phyloP scores from a whole-genome alignment of 2,888 invertebrate genomes.

The Crematogaster levior region DNA sequence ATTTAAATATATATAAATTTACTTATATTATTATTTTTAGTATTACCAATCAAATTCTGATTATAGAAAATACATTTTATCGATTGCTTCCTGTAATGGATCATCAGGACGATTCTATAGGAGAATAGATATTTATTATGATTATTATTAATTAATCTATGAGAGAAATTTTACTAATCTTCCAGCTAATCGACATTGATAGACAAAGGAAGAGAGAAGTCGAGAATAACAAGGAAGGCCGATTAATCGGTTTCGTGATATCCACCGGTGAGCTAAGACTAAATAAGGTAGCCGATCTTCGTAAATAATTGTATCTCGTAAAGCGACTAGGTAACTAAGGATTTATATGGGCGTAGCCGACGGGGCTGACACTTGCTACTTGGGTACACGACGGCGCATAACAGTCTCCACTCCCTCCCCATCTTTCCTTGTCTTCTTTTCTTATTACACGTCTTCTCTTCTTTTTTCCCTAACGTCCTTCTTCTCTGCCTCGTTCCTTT shows the following conservation, averaged over 20 bases:
- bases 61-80: neutral
- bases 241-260: constrained; percentile 75
- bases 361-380: constrained; percentile 79
- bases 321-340: constrained; percentile 80
- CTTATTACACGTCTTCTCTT: constrained; percentile 19
- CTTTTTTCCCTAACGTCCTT: constrained; percentile 13
- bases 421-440: constrained; percentile 30
- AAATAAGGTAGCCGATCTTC: constrained; percentile 78
- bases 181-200: too few relatives aligned
- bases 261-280: constrained; percentile 77
- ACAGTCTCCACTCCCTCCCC: constrained; percentile 56
- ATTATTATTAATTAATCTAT: neutral
- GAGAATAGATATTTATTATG: neutral
- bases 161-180: constrained; percentile 28
- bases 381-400: constrained; percentile 70
- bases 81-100: neutral
- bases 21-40: neutral
- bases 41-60: neutral
- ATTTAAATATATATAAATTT: too few relatives aligned
- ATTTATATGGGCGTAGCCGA: constrained; percentile 82
- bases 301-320: constrained; percentile 82
- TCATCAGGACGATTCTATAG: neutral
- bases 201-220: constrained; percentile 48
- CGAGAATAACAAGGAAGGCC: constrained; percentile 59
- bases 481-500: constrained; percentile 51